These are phyloP conservation scores for Sebastiscus albofasciatus DNA, from an alignment of 2,797 vertebrate genomes.

Conservation along the genomic window DNA sequence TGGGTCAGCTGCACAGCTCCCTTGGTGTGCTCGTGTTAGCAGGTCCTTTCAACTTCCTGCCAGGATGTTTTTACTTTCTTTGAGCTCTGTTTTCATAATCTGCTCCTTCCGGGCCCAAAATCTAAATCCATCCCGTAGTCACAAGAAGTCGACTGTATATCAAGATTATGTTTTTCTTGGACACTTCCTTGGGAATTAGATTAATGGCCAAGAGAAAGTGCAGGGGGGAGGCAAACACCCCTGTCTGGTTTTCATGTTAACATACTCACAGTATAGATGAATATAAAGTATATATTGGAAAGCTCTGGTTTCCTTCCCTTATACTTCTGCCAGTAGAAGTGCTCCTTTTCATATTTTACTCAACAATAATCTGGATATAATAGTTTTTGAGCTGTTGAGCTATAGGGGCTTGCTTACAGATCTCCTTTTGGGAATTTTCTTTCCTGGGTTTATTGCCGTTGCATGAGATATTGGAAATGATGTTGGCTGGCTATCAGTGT, in stretches of 20 bases:
- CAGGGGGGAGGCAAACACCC: neutral
- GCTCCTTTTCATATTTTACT: neutral
- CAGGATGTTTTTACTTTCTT: slow-evolving; percentile 27
- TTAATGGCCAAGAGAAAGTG: neutral
- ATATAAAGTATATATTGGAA: slow-evolving; percentile 5
- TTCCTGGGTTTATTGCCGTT: neutral
- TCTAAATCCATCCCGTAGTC: neutral
- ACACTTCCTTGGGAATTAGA: slow-evolving; percentile 1
- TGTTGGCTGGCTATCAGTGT: neutral
- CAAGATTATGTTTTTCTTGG: slow-evolving; percentile 14
- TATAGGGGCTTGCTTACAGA: neutral
- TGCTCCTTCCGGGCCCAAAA: neutral
- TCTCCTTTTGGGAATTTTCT: neutral
- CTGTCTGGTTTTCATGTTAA: neutral
- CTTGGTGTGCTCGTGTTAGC: neutral
- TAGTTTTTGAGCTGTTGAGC: neutral
- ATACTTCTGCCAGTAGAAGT: neutral
- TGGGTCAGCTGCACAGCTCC: neutral
- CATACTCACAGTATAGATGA: neutral
- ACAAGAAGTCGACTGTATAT: neutral
- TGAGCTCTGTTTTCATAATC: slow-evolving; percentile 18
- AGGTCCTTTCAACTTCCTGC: slow-evolving; percentile 21
- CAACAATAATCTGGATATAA: neutral
- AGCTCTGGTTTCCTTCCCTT: neutral
- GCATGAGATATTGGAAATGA: slow-evolving; percentile 1